Percentiles rank a stretch among this genome's conserved stretches.
Evolutionary conservation across 1,140 invertebrate genomes (phyloP).

Genomic region (Bathynomus jamesi): DNA sequence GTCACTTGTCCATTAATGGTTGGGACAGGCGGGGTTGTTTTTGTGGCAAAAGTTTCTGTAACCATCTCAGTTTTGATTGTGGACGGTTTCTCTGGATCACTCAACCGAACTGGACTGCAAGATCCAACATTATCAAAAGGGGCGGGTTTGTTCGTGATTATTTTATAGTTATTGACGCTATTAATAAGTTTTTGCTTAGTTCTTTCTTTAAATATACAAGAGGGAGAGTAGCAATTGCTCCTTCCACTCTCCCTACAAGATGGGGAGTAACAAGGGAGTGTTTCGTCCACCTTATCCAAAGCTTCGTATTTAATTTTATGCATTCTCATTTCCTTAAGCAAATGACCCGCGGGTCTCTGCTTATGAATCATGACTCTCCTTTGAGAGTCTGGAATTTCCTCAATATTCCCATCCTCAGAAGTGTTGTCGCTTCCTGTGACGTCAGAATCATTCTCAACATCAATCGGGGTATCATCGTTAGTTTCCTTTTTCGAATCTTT

Average conservation of each 20-base stretch:
- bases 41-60: constrained; percentile 3
- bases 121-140: constrained; percentile 29
- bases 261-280: constrained; percentile 27
- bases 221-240: constrained; percentile 30
- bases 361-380: constrained; percentile 27
- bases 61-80: too few relatives aligned
- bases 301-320: constrained; percentile 34
- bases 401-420: constrained; percentile 34
- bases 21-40: constrained; percentile 1
- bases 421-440: constrained; percentile 38
- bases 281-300: constrained; percentile 28
- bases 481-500: constrained; percentile 28
- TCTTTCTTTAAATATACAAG: constrained; percentile 23
- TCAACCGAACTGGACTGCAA: constrained; percentile 21
- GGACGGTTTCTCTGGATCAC: too few relatives aligned
- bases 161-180: constrained; percentile 32
- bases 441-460: constrained; percentile 42
- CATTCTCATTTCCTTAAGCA: constrained; percentile 30
- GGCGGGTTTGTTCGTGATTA: constrained; percentile 31
- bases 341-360: constrained; percentile 34
- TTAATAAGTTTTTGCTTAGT: constrained; percentile 31
- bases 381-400: constrained; percentile 33
- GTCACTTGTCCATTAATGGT: constrained; percentile 16
- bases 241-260: constrained; percentile 19
- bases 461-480: constrained; percentile 44